These are phyloP conservation scores for Fragum fragum DNA, from an alignment of 2,888 invertebrate species.

Conservation along the genomic window DNA sequence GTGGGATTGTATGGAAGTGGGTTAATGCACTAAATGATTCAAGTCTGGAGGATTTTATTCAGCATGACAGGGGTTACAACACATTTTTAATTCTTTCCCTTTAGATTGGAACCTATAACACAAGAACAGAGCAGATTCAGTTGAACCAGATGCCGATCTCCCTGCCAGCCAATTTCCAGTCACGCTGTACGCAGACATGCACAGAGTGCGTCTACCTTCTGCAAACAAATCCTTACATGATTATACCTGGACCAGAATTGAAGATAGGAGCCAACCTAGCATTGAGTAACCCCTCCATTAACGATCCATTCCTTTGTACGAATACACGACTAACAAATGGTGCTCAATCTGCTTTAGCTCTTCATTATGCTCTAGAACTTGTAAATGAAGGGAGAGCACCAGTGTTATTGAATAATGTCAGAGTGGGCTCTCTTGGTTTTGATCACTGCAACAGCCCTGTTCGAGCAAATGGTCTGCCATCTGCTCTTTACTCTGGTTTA, in stretches of 20 bases:
- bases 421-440: conserved; percentile 76
- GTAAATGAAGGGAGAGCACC: conserved; percentile 75
- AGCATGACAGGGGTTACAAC: background rate
- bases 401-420: conserved; percentile 72
- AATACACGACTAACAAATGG: conserved; percentile 70
- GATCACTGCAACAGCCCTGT: conserved; percentile 80
- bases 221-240: conserved; percentile 63
- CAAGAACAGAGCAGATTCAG: conserved; percentile 47
- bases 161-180: conserved; percentile 47
- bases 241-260: conserved; percentile 72
- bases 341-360: conserved; percentile 77
- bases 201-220: conserved; percentile 78
- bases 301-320: conserved; percentile 75
- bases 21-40: too few relatives aligned
- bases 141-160: conserved; percentile 34
- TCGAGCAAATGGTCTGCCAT: conserved; percentile 73
- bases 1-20: too few relatives aligned
- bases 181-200: conserved; percentile 72
- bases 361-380: conserved; percentile 74
- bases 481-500: conserved; percentile 77
- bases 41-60: too few relatives aligned
- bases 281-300: conserved; percentile 68
- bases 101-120: conserved; percentile 75
- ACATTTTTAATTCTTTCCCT: conserved; percentile 11
- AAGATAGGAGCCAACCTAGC: conserved; percentile 78